Percentiles rank a stretch among this genome's conserved stretches.
Evolutionary conservation across 2,797 vertebrate genomes (phyloP).

Genomic region (Cuculus canorus): DNA sequence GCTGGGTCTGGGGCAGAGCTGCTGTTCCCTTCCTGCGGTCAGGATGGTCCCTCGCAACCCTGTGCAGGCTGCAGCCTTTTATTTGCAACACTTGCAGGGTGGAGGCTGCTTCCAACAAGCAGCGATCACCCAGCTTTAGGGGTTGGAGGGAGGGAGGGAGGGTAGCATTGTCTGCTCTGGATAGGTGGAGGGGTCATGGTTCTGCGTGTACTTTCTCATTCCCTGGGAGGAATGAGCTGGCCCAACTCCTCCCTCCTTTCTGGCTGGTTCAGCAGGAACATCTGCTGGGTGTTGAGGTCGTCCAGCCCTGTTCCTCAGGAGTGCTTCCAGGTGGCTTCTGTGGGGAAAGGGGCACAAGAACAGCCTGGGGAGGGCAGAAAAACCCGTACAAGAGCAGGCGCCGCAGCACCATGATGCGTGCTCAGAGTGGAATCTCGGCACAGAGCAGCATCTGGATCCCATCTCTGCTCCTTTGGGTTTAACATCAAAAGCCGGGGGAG

Average conservation of each 20-base stretch:
- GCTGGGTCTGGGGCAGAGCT: not conserved
- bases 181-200: not conserved
- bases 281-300: not conserved
- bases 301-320: not conserved
- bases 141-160: not conserved
- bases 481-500: not conserved
- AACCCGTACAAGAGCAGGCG: fast-evolving
- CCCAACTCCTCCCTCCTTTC: not conserved
- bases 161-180: not conserved
- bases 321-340: not conserved
- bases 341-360: not conserved
- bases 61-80: not conserved
- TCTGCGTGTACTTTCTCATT: not conserved
- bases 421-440: not conserved
- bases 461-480: not conserved
- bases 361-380: not conserved
- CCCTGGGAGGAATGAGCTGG: not conserved
- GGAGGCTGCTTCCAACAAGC: not conserved
- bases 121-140: fast-evolving
- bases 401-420: fast-evolving
- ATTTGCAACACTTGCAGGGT: not conserved
- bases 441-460: not conserved
- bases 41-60: not conserved
- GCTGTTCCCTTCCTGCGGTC: not conserved
- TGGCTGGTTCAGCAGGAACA: not conserved